Evolutionary conservation across 2,888 invertebrate genomes (phyloP).

Genomic region (Leptarthrus brevirostris): DNA sequence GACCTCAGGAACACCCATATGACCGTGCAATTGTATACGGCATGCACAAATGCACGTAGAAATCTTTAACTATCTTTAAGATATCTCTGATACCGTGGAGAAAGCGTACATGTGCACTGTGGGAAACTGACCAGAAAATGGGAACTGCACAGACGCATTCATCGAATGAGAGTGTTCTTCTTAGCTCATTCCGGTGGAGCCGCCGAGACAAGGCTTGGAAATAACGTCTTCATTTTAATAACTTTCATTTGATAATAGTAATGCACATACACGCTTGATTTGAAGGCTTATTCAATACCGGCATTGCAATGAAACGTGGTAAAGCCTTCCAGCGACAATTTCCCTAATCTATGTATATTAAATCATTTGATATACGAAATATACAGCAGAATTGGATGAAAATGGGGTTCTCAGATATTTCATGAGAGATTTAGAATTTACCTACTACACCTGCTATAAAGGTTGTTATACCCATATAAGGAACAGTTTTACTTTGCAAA

Average conservation of each 20-base stretch:
- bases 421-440: no score
- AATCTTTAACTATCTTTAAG: slow-evolving; percentile 22
- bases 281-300: not conserved
- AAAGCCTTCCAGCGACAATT: not conserved
- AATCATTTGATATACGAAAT: no score
- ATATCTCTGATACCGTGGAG: slow-evolving; percentile 33
- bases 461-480: no score
- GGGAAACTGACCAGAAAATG: slow-evolving; percentile 52
- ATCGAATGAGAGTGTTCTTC: slow-evolving; percentile 18
- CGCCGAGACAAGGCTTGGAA: slow-evolving; percentile 34
- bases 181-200: slow-evolving; percentile 10
- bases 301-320: not conserved
- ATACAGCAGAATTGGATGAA: no score
- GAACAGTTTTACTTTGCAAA: no score
- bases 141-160: slow-evolving; percentile 46
- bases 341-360: no score
- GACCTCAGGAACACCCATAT: slow-evolving; percentile 39
- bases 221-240: slow-evolving; percentile 55
- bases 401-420: no score
- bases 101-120: slow-evolving; percentile 47
- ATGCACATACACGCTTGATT: not conserved
- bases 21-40: slow-evolving; percentile 7
- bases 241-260: slow-evolving; percentile 45
- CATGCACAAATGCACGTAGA: slow-evolving; percentile 30
- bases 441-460: no score